Evolutionary conservation across 2,797 vertebrate species (phyloP).

Genomic region (Meda fulgida): DNA sequence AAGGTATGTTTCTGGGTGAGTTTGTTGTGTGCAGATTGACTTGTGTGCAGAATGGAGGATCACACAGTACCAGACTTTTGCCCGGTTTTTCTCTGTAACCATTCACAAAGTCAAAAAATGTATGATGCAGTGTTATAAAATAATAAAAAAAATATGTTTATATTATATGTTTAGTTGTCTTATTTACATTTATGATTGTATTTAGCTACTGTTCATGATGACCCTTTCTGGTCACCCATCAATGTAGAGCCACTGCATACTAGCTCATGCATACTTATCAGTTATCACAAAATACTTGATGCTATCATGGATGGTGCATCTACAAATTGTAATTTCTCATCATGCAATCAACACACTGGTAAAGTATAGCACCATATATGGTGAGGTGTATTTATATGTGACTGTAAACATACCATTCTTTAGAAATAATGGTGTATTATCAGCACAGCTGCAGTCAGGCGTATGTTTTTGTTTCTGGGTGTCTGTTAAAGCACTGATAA

Average conservation of each 20-base stretch:
- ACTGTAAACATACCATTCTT: conserved; percentile 31
- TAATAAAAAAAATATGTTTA: no score
- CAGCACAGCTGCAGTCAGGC: conserved; percentile 15
- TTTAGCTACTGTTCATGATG: not conserved
- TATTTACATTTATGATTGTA: not conserved
- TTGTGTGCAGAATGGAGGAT: no score
- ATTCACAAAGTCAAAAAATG: not conserved
- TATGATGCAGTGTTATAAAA: not conserved
- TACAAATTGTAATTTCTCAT: not conserved
- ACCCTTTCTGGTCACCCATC: not conserved
- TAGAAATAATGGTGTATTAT: conserved; percentile 35
- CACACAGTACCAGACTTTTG: no score
- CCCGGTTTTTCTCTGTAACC: not conserved
- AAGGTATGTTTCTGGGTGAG: no score
- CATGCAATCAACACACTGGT: not conserved
- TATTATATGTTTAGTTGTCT: not conserved
- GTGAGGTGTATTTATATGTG: conserved; percentile 1
- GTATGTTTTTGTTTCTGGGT: conserved; percentile 38
- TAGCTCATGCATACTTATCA: not conserved
- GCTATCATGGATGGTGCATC: not conserved
- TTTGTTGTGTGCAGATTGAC: no score
- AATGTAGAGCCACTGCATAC: not conserved
- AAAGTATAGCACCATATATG: conserved; percentile 9
- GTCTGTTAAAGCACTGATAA: conserved; percentile 29
- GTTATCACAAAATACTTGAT: not conserved